These are phyloP conservation scores for Serinus canaria DNA, from an alignment of 2,113 vertebrate species.

Conservation along the genomic window DNA sequence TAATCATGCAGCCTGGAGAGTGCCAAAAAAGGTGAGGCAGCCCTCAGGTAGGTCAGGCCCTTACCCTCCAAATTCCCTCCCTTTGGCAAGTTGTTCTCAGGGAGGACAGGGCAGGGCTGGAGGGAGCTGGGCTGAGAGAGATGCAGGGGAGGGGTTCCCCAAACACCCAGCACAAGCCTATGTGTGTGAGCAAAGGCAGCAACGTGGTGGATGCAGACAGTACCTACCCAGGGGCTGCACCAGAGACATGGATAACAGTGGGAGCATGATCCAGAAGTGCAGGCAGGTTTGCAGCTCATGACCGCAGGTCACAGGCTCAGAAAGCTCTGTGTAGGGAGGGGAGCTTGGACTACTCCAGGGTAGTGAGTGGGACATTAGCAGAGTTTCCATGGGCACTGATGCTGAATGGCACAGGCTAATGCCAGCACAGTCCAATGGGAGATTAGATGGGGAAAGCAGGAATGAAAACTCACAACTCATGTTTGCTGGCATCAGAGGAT, in stretches of 20 bases:
- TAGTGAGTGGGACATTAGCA: neutral
- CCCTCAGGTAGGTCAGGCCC: neutral
- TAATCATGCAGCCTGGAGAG: neutral
- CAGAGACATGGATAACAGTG: accelerated
- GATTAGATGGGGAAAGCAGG: neutral
- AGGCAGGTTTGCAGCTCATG: neutral
- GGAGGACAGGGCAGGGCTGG: neutral
- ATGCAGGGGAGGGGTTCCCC: neutral
- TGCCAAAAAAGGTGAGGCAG: neutral
- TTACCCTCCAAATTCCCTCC: accelerated
- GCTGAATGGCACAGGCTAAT: neutral
- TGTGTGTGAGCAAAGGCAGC: neutral
- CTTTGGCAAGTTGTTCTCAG: neutral
- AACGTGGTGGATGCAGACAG: accelerated
- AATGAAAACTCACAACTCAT: neutral
- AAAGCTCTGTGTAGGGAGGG: neutral
- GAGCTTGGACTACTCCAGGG: neutral
- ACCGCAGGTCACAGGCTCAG: neutral
- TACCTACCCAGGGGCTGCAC: neutral
- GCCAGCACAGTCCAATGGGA: neutral
- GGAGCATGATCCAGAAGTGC: neutral
- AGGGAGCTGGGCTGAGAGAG: neutral
- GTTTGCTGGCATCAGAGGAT: neutral
- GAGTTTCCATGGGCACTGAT: neutral
- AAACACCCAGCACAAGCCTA: accelerated